A percentile compares a stretch with the other conserved stretches of the same genome.
These are phyloP conservation scores for Philopotamus ludificatus DNA, from an alignment of 1,140 invertebrate genomes.

Conservation along the genomic window DNA sequence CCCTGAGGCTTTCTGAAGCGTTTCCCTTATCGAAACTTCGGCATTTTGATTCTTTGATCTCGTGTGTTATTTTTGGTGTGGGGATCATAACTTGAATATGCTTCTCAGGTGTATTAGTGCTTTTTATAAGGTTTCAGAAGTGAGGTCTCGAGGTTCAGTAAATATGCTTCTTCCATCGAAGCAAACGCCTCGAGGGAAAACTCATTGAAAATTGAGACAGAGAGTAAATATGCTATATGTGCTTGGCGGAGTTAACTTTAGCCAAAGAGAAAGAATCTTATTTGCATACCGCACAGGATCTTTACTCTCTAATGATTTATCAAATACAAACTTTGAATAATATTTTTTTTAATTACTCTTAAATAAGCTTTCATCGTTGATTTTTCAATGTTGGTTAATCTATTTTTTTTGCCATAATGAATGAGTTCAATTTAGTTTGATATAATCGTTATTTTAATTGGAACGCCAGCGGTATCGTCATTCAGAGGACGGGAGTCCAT, in stretches of 20 bases:
- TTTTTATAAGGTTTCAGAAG: neutral
- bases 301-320: too few species aligned
- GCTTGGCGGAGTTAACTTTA: slow-evolving; percentile 2
- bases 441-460: too few species aligned
- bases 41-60: too few species aligned
- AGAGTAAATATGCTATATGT: slow-evolving; percentile 7
- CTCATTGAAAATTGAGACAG: neutral
- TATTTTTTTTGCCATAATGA: neutral
- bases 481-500: slow-evolving; percentile 3
- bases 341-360: neutral
- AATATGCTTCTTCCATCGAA: slow-evolving; percentile 6
- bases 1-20: too few species aligned
- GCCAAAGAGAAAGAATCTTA: neutral
- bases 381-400: neutral
- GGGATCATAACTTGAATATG: neutral
- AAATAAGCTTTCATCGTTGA: neutral
- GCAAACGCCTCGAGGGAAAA: neutral
- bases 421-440: too few species aligned
- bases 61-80: neutral
- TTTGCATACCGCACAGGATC: neutral
- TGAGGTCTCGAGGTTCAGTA: neutral
- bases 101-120: neutral
- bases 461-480: neutral
- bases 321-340: too few species aligned
- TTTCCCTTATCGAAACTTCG: too few species aligned